Base-by-base conservation (phyloP, 2,113 vertebrate species). In the Platichthys flesus region DNA sequence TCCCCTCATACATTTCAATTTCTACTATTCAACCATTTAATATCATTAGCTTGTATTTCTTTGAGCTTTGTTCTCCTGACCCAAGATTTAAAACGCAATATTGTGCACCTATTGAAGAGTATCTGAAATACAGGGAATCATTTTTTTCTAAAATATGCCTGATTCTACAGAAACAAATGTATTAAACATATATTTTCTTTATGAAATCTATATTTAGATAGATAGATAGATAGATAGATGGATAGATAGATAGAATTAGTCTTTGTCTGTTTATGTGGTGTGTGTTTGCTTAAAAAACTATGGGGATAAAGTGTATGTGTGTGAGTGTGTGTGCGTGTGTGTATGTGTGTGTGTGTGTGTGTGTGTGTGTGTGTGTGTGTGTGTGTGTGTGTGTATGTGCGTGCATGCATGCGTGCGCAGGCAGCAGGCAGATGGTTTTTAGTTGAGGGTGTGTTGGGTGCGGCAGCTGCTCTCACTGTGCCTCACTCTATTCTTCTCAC, bases 401-500 rank as follows among this genome's bases (percentile, higher is more conserved):
- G 47, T 70, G 60, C 40, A 23, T 51, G 62, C 45, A 57, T 20
- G 62, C 64, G 60, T 57, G 26, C 71, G 64, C 55, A 81, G 71
- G 84, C 64, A 67, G 83, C n/a, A 16, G 12, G 85, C 89, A 91
- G 89, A 91, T 90, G 90, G 84, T 74, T 84, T 68, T 77, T 67
- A 86, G 76, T 85, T 71, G 63, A 80, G 83, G 79, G 61, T 85
- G 83, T 81, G 83, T 79, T 73, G 82, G 74, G 28, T 8, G n/a
- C 69, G 76, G 84, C 91, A 91, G 88, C 91, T 91, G 90, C 79
- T 89, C 82, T 84, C 82, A 69, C 40, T 76, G 74, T 35, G 20
- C 70, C 83, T 85, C 64, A 55, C 76, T 71, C 79, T 64, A 85
- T 89, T 89, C 88, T 85, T 84, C 67, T 84, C 83, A 49, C 79